Base-by-base conservation (phyloP, 2,888 invertebrate species). In the Drosophila prolongata region DNA sequence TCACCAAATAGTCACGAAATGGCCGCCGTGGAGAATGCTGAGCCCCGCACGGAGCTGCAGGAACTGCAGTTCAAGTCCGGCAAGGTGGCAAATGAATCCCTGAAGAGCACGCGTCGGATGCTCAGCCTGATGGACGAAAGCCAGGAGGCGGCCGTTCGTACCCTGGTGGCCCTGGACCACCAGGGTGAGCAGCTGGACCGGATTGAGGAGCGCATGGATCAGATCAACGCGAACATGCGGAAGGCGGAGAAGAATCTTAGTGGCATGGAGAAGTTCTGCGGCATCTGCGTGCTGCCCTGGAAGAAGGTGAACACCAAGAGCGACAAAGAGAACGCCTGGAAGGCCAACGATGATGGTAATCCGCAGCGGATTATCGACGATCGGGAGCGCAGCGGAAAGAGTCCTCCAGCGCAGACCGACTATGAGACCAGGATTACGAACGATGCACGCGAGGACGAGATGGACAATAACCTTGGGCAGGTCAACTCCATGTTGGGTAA, bases 121-220 rank as follows among this genome's bases (percentile, higher is more conserved):
- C 73, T 90, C 0, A 71, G 55, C 13, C 49, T 90, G 2, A 80
- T 90, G 91, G 90, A 90, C 27, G 91, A 90, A 16, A 90, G 90
- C 40, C 90, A 90, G 57, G 91, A 90, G 65, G 91, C 90, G 13
- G 90, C 91, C 8, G 90, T 90, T 46, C 88, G 90, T 5, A 90
- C 90, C 3, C 73, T 90, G 1, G 90, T 90, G 3, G 91, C 91
- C 0, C 61, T 90, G 34, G 90, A 90, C 40, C 91, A 90, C 43
- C 90, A 90, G 60, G 90, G 90, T 3, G 90, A 90, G 75, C 90
- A 90, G 60, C 44, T 90, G 42, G 90, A 90, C 77, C 90, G 90
- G 6, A 87, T 90, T 8, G 90, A 90, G 60, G 91, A 90, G 67
- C 91, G 90, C 38, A 90, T 90, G 91, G 90, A 90, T 78, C 90